Conservation (phyloP, 2,888 invertebrate species). For the Lepidonotus clava region DNA sequence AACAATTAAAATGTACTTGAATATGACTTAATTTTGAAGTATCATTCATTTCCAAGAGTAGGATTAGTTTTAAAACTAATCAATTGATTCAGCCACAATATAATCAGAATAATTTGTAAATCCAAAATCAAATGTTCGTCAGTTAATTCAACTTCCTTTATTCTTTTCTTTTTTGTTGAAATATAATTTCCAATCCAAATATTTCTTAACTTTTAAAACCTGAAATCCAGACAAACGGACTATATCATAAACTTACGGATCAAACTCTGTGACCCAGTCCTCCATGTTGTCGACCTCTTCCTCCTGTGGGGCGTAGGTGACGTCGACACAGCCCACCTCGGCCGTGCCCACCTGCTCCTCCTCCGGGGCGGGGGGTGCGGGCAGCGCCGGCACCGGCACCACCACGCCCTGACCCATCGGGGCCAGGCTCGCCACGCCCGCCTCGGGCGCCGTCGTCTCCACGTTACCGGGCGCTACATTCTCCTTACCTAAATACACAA, state of each 20-base stretch:
- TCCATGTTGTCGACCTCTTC: conserved; percentile 81
- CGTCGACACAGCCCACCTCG: conserved; percentile 26
- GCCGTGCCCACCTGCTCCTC: conserved; percentile 45
- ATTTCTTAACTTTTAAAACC: too few relatives aligned
- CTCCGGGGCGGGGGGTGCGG: conserved; percentile 32
- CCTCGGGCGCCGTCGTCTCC: background rate
- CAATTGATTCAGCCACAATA: too few relatives aligned
- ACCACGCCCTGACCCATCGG: background rate
- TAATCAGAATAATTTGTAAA: too few relatives aligned
- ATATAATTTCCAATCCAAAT: too few relatives aligned
- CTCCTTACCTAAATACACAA: conserved; percentile 78
- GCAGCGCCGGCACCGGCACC: conserved; percentile 25
- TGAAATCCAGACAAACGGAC: background rate
- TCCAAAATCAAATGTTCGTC: too few relatives aligned
- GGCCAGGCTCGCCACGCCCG: conserved; percentile 59
- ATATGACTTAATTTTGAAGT: too few relatives aligned
- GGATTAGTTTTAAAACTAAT: too few relatives aligned
- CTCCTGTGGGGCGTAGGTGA: conserved; percentile 58
- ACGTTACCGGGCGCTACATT: conserved; percentile 71
- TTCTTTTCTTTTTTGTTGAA: too few relatives aligned
- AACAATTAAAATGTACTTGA: too few relatives aligned
- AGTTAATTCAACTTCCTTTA: too few relatives aligned
- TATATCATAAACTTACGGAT: conserved; percentile 83
- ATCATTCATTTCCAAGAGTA: too few relatives aligned
- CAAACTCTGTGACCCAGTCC: conserved; percentile 88